phyloP scores from a whole-genome alignment of 2,888 invertebrate species.

The Eupithecia abbreviata region DNA sequence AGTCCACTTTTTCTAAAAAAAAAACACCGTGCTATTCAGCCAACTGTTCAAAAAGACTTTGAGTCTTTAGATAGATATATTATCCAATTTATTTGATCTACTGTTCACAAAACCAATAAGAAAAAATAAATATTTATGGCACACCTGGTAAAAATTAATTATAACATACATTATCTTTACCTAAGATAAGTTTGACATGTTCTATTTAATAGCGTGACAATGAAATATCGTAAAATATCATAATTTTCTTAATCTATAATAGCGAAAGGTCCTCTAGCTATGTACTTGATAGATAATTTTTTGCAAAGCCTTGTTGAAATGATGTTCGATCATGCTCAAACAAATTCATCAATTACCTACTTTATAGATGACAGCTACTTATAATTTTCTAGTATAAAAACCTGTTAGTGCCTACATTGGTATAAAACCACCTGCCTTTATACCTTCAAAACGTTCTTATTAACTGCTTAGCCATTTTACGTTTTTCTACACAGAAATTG shows the following conservation, averaged over 20 bases:
- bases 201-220: not conserved
- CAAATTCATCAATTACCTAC: slow-evolving; percentile 41
- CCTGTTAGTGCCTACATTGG: slow-evolving; percentile 5
- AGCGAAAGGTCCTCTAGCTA: not conserved
- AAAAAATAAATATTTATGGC: too few relatives aligned
- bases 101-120: not conserved
- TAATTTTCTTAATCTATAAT: not conserved
- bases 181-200: not conserved
- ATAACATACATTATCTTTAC: not conserved
- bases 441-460: slow-evolving; percentile 21
- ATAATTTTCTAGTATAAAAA: not conserved
- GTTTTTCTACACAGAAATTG: slow-evolving; percentile 10
- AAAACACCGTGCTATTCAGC: not conserved
- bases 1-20: too few relatives aligned
- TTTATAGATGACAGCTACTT: slow-evolving; percentile 29
- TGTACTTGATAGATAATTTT: not conserved
- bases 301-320: slow-evolving; percentile 29
- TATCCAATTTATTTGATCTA: not conserved
- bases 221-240: not conserved
- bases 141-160: not conserved
- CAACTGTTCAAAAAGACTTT: not conserved
- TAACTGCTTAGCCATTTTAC: slow-evolving; percentile 24
- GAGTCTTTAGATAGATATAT: too few relatives aligned
- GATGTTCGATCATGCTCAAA: slow-evolving; percentile 35
- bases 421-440: slow-evolving; percentile 28